phyloP scores from a whole-genome alignment of 1,140 invertebrate genomes.

The Zaprionus kolodkinae region DNA sequence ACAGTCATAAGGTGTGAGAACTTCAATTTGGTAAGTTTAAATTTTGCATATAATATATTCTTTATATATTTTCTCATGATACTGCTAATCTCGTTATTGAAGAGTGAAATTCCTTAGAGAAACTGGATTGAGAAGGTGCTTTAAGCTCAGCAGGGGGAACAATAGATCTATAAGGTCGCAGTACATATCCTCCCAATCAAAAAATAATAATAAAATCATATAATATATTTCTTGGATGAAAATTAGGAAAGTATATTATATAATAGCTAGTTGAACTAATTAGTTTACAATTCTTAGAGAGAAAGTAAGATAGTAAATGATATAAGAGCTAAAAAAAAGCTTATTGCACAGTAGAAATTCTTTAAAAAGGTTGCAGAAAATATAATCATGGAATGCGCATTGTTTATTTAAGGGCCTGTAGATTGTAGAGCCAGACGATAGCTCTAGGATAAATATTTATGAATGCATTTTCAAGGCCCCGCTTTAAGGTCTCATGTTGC shows the following conservation, averaged over 20 bases:
- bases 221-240: no score
- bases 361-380: not conserved
- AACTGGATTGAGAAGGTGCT: no score
- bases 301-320: not conserved
- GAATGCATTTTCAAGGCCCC: not conserved
- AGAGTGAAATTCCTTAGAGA: no score
- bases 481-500: slow-evolving; percentile 18
- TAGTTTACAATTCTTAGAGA: not conserved
- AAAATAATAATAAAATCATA: no score
- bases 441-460: not conserved
- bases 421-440: not conserved
- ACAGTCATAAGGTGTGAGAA: not conserved
- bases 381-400: no score
- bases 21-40: slow-evolving; percentile 20
- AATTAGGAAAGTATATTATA: not conserved
- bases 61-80: no score
- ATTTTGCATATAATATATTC: not conserved
- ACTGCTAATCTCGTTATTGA: no score
- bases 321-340: not conserved
- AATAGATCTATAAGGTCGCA: no score
- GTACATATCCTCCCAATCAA: no score
- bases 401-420: not conserved
- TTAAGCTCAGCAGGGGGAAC: no score
- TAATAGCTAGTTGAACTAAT: not conserved
- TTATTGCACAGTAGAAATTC: not conserved